Evolutionary conservation across 2,797 vertebrate genomes (phyloP).

Genomic region (Crenuchus spilurus): DNA sequence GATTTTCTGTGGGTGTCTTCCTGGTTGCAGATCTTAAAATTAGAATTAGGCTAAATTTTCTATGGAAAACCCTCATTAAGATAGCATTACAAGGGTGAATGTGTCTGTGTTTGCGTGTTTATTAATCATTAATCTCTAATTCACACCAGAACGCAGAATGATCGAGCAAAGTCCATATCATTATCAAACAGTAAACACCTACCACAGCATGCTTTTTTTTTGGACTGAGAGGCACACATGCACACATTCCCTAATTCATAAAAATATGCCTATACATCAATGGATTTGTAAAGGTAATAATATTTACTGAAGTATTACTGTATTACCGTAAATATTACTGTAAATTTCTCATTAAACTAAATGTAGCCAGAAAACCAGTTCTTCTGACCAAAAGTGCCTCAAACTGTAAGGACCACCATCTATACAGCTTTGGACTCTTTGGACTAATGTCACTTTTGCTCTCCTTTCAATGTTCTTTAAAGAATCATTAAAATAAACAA

Average conservation of each 20-base stretch:
- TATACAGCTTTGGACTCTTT: not conserved
- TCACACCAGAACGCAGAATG: conserved; percentile 53
- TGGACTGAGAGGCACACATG: not conserved
- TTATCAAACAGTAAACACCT: conserved; percentile 67
- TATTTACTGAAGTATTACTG: not conserved
- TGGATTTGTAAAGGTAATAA: not conserved
- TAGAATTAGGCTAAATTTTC: no score
- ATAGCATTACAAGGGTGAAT: conserved; percentile 1
- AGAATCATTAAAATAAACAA: no score
- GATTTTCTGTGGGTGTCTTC: no score
- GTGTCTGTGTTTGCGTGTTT: conserved; percentile 49
- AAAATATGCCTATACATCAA: not conserved
- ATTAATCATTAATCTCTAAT: conserved; percentile 73
- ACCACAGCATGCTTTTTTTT: conserved; percentile 57
- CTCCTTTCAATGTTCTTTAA: no score
- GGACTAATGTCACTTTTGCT: no score
- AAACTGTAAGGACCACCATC: not conserved
- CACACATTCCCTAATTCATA: not conserved
- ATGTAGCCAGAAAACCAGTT: no score
- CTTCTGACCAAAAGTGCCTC: not conserved
- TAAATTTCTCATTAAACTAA: no score
- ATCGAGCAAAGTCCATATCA: conserved; percentile 70
- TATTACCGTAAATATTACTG: no score
- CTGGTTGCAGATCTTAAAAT: no score
- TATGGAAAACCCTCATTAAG: no score